Evolutionary conservation across 2,113 vertebrate species (phyloP).

Genomic region (Rhinoderma darwinii): DNA sequence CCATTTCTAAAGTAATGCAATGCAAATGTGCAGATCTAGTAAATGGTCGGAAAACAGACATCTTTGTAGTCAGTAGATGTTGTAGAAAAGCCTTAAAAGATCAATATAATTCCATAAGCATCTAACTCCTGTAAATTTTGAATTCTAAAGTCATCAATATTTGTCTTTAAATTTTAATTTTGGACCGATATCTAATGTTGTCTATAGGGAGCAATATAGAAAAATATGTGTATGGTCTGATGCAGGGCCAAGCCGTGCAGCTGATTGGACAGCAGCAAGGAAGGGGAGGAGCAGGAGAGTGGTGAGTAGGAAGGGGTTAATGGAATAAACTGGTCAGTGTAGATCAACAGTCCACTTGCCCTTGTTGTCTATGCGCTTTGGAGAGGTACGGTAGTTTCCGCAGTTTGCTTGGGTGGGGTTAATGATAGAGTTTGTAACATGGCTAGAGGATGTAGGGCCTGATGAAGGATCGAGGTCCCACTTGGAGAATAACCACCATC

Average conservation of each 20-base stretch:
- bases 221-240: background rate
- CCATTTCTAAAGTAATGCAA: constrained; percentile 71
- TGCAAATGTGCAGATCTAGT: constrained; percentile 69
- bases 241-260: too few relatives aligned
- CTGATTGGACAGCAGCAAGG: too few relatives aligned
- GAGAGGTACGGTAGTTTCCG: background rate
- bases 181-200: background rate
- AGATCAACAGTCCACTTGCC: background rate
- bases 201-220: background rate
- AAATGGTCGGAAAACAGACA: constrained; percentile 60
- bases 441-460: too few relatives aligned
- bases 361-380: background rate
- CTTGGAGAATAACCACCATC: too few relatives aligned
- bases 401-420: background rate
- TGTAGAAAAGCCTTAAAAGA: constrained; percentile 57
- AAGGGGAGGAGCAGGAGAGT: too few relatives aligned
- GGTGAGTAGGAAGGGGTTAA: background rate
- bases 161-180: background rate
- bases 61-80: background rate
- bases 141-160: background rate
- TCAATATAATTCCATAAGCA: constrained; percentile 66
- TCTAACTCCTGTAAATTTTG: background rate
- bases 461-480: too few relatives aligned
- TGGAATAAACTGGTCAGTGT: background rate
- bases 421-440: background rate